Percentiles rank a stretch among this genome's conserved stretches.
Evolutionary conservation across 2,888 invertebrate species (phyloP).

Genomic region (Melieria picta): DNA sequence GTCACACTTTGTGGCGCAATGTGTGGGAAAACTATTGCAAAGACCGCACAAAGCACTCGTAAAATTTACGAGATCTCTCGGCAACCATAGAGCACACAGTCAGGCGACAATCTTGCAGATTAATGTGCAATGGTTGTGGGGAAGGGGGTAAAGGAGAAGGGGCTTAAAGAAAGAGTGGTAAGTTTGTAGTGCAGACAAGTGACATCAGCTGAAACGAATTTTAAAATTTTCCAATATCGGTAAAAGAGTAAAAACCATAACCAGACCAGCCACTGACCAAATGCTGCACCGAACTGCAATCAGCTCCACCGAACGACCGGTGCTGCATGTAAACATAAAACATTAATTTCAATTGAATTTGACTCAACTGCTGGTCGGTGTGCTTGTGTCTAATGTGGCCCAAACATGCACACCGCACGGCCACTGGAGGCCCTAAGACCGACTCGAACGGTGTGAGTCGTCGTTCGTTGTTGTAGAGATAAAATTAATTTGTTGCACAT

Average conservation of each 20-base stretch:
- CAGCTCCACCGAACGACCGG: too few relatives aligned
- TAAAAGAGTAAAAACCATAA: too few relatives aligned
- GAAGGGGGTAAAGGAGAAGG: neutral
- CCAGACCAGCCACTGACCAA: too few relatives aligned
- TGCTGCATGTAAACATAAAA: neutral
- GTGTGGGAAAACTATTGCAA: neutral
- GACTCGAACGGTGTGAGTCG: too few relatives aligned
- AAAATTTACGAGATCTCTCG: neutral
- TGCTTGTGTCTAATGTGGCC: too few relatives aligned
- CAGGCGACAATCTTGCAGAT: neutral
- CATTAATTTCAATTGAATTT: slow-evolving; percentile 6
- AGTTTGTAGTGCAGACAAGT: neutral
- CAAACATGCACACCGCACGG: too few relatives aligned
- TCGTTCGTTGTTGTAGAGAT: too few relatives aligned
- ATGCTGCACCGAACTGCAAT: too few relatives aligned
- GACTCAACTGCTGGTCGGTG: neutral
- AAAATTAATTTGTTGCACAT: too few relatives aligned
- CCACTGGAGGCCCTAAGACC: too few relatives aligned
- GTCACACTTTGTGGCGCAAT: neutral
- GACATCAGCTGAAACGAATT: neutral
- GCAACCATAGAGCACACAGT: neutral
- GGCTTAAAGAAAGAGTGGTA: neutral
- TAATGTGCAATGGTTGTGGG: neutral
- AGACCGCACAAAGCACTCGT: neutral
- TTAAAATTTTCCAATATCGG: neutral